A percentile compares a stretch with the other conserved stretches of the same genome.
Conservation (phyloP, 2,888 invertebrate species). For the Drosophila lutescens region DNA sequence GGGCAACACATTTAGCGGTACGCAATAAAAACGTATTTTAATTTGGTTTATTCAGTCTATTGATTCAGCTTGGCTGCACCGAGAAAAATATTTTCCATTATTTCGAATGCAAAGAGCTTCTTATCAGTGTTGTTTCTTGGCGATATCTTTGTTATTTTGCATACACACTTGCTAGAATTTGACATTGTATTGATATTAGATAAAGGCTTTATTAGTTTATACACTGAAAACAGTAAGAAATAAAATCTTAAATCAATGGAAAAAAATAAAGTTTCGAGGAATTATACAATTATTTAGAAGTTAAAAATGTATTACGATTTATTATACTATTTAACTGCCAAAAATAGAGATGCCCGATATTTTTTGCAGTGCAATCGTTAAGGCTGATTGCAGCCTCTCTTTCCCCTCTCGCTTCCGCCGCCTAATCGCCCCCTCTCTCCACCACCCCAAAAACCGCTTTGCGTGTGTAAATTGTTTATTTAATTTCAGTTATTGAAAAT, state of each 20-base stretch:
- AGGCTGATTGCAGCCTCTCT: conserved; percentile 18
- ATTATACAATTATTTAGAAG: too few species aligned
- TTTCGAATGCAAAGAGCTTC: background rate
- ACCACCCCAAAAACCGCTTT: conserved; percentile 11
- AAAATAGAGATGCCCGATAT: background rate
- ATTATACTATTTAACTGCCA: too few species aligned
- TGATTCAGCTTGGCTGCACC: conserved; percentile 32
- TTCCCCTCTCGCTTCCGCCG: background rate
- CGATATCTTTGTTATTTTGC: background rate
- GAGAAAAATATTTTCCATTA: background rate
- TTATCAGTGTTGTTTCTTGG: background rate
- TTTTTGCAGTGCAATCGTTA: conserved; percentile 7
- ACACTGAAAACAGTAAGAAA: too few species aligned
- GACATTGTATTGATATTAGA: too few species aligned
- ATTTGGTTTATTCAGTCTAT: conserved; percentile 35
- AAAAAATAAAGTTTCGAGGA: too few species aligned
- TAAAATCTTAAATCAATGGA: too few species aligned
- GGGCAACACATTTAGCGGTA: conserved; percentile 37
- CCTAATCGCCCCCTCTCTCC: background rate
- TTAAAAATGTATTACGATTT: too few species aligned
- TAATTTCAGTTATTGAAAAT: conserved; percentile 46
- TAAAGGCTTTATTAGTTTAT: too few species aligned
- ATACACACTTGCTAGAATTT: too few species aligned
- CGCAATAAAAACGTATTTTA: conserved; percentile 39
- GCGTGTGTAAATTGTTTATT: conserved; percentile 46